A percentile compares a stretch with the other conserved stretches of the same genome.
These are phyloP conservation scores for Tridacna gigas DNA, from an alignment of 2,888 invertebrate genomes.

Conservation along the genomic window DNA sequence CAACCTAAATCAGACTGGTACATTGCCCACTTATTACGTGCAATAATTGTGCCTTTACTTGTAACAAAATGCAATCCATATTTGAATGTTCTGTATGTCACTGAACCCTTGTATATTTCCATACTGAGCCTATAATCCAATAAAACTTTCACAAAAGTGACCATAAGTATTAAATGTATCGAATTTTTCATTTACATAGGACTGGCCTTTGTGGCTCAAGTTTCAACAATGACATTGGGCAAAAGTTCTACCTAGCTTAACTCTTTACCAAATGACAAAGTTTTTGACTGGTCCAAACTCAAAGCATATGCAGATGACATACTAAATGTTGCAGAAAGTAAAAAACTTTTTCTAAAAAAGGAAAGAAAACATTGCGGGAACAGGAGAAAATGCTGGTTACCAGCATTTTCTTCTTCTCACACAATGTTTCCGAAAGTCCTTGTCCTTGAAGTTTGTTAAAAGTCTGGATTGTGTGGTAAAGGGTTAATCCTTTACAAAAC, in stretches of 20 bases:
- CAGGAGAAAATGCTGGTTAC: too few species aligned
- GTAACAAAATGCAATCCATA: neutral
- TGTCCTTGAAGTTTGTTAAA: too few species aligned
- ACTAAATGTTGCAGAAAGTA: too few species aligned
- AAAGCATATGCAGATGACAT: too few species aligned
- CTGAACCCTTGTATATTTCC: neutral
- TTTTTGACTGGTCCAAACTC: too few species aligned
- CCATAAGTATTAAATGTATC: slow-evolving; percentile 18
- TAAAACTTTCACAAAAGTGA: slow-evolving; percentile 17
- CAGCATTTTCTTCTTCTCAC: too few species aligned
- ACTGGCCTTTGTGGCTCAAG: neutral
- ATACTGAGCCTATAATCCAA: slow-evolving; percentile 12
- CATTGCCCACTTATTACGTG: neutral
- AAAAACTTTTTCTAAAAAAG: too few species aligned
- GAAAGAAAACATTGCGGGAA: too few species aligned
- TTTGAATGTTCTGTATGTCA: neutral
- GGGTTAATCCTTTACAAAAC: too few species aligned
- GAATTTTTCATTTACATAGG: neutral
- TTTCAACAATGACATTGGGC: slow-evolving; percentile 3
- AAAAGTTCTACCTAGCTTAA: neutral
- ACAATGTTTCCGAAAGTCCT: too few species aligned
- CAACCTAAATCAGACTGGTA: neutral
- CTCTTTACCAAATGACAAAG: too few species aligned
- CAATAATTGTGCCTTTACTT: neutral
- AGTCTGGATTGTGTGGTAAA: too few species aligned